Percentiles rank a stretch among this genome's conserved stretches.
Evolutionary conservation across 2,888 invertebrate genomes (phyloP).

Genomic region (Pristionchus exspectatus): DNA sequence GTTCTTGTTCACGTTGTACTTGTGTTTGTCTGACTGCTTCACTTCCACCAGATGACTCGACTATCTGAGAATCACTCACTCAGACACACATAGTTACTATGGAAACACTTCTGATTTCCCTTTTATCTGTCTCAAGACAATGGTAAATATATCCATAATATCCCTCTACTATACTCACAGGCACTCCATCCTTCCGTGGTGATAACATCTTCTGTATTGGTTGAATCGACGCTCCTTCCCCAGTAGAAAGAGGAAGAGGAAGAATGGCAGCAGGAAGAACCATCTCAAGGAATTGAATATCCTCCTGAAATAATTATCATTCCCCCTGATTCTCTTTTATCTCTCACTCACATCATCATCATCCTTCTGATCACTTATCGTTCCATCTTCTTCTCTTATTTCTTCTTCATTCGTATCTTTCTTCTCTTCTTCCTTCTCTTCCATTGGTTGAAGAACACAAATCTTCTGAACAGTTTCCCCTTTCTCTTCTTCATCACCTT

Average conservation of each 20-base stretch:
- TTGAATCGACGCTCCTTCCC: not conserved
- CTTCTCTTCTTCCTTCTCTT: conserved; percentile 6
- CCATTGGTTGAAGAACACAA: not conserved
- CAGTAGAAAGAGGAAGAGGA: not conserved
- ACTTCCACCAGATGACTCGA: not conserved
- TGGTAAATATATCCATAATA: not conserved
- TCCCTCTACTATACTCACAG: not conserved
- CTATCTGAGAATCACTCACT: not conserved
- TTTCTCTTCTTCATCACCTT: not conserved
- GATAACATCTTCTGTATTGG: not conserved
- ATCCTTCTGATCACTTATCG: not conserved
- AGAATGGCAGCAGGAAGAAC: not conserved
- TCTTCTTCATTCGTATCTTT: not conserved
- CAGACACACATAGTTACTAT: not conserved
- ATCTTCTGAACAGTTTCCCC: not conserved
- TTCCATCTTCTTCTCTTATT: not conserved
- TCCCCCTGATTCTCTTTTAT: not conserved
- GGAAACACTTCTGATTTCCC: not conserved
- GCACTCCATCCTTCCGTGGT: not conserved
- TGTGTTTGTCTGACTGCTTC: not conserved
- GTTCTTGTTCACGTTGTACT: not conserved
- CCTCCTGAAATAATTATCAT: not conserved
- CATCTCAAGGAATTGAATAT: conserved; percentile 33
- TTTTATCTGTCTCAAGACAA: not conserved
- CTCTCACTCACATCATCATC: conserved; percentile 29